These are phyloP conservation scores for Embiotoca jacksoni DNA, from an alignment of 2,113 vertebrate genomes.

Conservation along the genomic window DNA sequence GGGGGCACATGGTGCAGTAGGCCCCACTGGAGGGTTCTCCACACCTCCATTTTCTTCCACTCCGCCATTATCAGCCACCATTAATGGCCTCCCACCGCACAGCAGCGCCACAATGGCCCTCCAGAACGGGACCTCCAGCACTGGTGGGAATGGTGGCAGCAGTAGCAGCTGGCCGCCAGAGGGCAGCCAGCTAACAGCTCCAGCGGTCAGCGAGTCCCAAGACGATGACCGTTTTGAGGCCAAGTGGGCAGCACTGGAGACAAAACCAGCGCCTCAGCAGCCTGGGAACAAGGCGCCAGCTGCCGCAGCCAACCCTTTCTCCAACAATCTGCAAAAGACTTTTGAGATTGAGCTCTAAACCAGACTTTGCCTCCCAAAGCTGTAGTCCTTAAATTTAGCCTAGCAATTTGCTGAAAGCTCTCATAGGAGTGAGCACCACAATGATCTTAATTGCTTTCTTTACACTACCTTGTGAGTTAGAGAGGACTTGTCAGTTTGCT, in stretches of 20 bases:
- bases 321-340: slow-evolving; percentile 91
- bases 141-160: slow-evolving; percentile 54
- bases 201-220: slow-evolving; percentile 61
- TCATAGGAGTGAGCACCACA: slow-evolving; percentile 30
- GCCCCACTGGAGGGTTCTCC: slow-evolving; percentile 68
- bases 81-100: slow-evolving; percentile 76
- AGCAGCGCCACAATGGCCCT: slow-evolving; percentile 68
- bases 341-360: slow-evolving; percentile 93
- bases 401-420: slow-evolving; percentile 42
- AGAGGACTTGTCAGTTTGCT: slow-evolving; percentile 41
- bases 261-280: slow-evolving; percentile 78
- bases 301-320: slow-evolving; percentile 88
- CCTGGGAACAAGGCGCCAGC: slow-evolving; percentile 73
- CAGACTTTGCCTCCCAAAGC: slow-evolving; percentile 39
- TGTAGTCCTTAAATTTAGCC: slow-evolving; percentile 47
- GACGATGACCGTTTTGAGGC: slow-evolving; percentile 92
- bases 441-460: slow-evolving; percentile 63
- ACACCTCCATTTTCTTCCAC: slow-evolving; percentile 70
- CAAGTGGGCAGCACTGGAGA: slow-evolving; percentile 92
- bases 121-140: slow-evolving; percentile 78
- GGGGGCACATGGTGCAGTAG: slow-evolving; percentile 42
- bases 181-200: slow-evolving; percentile 76
- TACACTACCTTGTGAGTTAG: slow-evolving; percentile 30
- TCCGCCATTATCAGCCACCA: slow-evolving; percentile 55
- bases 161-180: slow-evolving; percentile 87